Percentiles rank a stretch among this genome's conserved stretches.
Conservation (phyloP, 2,888 invertebrate species). For the Thereva nobilitata region DNA sequence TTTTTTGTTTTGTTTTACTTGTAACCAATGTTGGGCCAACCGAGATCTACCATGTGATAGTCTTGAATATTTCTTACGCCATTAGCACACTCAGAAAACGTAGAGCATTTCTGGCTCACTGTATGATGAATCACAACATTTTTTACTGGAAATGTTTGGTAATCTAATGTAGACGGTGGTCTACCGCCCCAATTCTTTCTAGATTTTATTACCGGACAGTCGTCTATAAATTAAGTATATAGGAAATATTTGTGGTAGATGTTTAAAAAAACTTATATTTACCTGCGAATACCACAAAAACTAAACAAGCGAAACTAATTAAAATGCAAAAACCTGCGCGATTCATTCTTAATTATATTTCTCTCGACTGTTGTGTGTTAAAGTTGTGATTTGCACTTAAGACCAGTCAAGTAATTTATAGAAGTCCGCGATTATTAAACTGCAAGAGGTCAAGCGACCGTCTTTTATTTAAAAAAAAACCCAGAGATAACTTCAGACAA, state of each 20-base stretch:
- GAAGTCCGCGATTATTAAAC: too few species aligned
- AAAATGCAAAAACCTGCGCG: too few species aligned
- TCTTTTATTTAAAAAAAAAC: too few species aligned
- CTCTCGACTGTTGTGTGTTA: too few species aligned
- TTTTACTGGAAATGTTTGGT: conserved; percentile 63
- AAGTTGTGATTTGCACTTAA: too few species aligned
- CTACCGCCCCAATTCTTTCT: conserved; percentile 66
- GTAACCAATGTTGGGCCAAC: conserved; percentile 63
- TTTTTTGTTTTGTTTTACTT: conserved; percentile 57
- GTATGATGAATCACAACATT: conserved; percentile 66
- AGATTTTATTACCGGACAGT: conserved; percentile 63
- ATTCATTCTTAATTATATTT: too few species aligned
- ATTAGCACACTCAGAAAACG: conserved; percentile 58
- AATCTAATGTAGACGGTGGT: conserved; percentile 59
- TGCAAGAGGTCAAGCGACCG: too few species aligned
- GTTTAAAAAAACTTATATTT: too few species aligned
- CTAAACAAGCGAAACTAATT: too few species aligned
- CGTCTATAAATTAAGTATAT: neutral
- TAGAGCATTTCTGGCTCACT: conserved; percentile 59
- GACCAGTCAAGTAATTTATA: too few species aligned
- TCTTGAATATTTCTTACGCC: conserved; percentile 60
- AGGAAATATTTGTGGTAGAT: neutral
- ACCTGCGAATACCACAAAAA: too few species aligned
- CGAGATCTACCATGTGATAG: conserved; percentile 60
- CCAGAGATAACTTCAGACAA: too few species aligned